These are phyloP conservation scores for Drosophila santomea DNA, from an alignment of 1,140 invertebrate genomes.

Conservation along the genomic window DNA sequence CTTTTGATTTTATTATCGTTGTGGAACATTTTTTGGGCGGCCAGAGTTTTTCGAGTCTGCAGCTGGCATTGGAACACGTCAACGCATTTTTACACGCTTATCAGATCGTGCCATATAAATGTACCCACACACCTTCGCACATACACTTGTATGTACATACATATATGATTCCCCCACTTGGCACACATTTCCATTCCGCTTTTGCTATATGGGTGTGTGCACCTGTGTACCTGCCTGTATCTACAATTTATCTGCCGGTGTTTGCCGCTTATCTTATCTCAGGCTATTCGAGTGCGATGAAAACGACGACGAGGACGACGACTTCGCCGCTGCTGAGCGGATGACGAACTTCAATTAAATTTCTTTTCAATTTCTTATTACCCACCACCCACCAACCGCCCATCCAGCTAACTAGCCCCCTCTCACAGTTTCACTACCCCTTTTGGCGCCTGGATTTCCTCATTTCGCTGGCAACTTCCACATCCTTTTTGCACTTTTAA, in stretches of 20 bases:
- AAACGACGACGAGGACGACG: slow-evolving; percentile 22
- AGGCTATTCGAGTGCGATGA: slow-evolving; percentile 30
- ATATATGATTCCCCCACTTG: slow-evolving; percentile 19
- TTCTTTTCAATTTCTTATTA: slow-evolving; percentile 74
- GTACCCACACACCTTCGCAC: slow-evolving; percentile 1
- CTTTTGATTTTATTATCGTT: slow-evolving; percentile 15
- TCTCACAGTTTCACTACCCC: background rate
- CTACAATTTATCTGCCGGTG: slow-evolving; percentile 60
- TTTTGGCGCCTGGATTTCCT: background rate
- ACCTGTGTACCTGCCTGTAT: slow-evolving; percentile 23
- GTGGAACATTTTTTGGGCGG: slow-evolving; percentile 5
- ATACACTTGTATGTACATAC: no score
- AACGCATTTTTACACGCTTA: slow-evolving; percentile 62
- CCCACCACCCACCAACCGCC: background rate
- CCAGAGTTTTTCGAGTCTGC: slow-evolving; percentile 22
- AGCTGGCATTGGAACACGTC: slow-evolving; percentile 58
- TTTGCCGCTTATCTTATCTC: slow-evolving; percentile 65
- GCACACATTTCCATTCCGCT: slow-evolving; percentile 43
- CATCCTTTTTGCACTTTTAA: background rate
- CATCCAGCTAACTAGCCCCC: background rate
- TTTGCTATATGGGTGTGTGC: background rate
- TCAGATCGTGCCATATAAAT: slow-evolving; percentile 50
- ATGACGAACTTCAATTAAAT: slow-evolving; percentile 74
- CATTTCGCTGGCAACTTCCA: background rate
- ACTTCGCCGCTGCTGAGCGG: slow-evolving; percentile 17